Evolutionary conservation across 2,113 vertebrate species (phyloP).

Genomic region (Glaucidium brasilianum): DNA sequence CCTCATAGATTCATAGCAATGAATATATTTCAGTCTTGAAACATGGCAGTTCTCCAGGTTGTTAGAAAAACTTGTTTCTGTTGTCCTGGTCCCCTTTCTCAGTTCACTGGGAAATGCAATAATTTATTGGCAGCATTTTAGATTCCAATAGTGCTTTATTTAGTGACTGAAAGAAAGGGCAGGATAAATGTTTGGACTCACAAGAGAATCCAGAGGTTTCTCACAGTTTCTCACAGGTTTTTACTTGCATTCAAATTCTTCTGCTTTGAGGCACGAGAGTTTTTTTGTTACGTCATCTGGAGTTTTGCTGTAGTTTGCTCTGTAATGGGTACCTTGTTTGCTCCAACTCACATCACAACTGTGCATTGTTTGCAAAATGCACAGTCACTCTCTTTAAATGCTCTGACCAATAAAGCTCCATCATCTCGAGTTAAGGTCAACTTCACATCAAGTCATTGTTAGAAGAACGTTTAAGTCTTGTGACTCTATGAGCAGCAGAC

Average conservation of each 20-base stretch:
- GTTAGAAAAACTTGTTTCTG: background rate
- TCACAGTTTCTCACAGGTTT: background rate
- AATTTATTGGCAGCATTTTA: background rate
- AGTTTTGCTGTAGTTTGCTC: background rate
- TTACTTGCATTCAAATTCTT: background rate
- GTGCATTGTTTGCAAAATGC: background rate
- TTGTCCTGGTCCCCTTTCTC: background rate
- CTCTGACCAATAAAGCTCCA: background rate
- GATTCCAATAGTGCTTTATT: background rate
- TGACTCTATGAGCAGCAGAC: background rate
- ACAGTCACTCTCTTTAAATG: background rate
- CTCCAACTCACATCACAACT: background rate
- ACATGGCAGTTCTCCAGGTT: background rate
- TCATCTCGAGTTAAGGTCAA: background rate
- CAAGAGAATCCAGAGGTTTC: background rate
- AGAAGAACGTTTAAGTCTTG: background rate
- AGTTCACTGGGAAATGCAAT: background rate
- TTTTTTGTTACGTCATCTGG: background rate
- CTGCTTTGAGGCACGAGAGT: background rate
- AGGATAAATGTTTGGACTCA: background rate
- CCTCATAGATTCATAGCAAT: background rate
- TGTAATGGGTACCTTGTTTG: rapidly evolving
- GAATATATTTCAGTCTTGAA: background rate
- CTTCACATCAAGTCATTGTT: background rate
- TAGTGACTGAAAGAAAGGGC: background rate